Base-by-base conservation (phyloP, 2,113 vertebrate genomes). In the Acrocephalus arundinaceus region DNA sequence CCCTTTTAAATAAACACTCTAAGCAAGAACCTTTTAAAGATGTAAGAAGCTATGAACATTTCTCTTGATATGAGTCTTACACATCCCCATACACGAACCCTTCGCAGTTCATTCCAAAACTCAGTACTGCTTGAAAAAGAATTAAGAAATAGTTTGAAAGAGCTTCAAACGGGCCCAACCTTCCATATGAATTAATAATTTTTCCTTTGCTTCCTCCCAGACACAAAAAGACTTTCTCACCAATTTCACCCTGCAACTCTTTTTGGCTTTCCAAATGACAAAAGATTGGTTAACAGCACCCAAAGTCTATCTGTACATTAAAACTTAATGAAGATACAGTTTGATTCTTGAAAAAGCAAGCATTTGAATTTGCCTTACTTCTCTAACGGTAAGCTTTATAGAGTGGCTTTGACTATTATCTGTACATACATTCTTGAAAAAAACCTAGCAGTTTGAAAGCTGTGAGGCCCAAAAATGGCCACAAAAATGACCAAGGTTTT, bases 341-440 rank as follows among this genome's bases (percentile, higher is more conserved):
- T 13, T 59, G 10, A 76, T 65, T 89, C 23, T 45, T 51, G 25
- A 79, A 62, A 39, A 71, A n/a, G 13, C 4, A 54, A 39, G 20
- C 19, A 11, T 58, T 54, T 46, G 8, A 48, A 55, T 76, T 67
- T 55, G 13, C 25, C 25, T 67, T 59, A 39, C 35, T 83, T 4
- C 20, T 67, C 10, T 45, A 39, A 75, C 0, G 0, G 1, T 7
- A 67, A 35, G 20, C 2, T 72, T 58, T 63, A 59, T 5, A 68
- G 23, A 46, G 13, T 48, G 11, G 7, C 63, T 86, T 75, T 84
- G 33, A 68, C 33, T 61, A 41, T 25, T 68, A 71, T 46, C 82
- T 83, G 8, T 41, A 54, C 4, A 31, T 4, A 61, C 4, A 71
- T 18, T 21, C 43, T 72, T 55, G 23, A 17, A 61, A 74, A 89